Base-by-base conservation (phyloP, 64 coral and sea anemone genomes). In the Anthopleura sola region DNA sequence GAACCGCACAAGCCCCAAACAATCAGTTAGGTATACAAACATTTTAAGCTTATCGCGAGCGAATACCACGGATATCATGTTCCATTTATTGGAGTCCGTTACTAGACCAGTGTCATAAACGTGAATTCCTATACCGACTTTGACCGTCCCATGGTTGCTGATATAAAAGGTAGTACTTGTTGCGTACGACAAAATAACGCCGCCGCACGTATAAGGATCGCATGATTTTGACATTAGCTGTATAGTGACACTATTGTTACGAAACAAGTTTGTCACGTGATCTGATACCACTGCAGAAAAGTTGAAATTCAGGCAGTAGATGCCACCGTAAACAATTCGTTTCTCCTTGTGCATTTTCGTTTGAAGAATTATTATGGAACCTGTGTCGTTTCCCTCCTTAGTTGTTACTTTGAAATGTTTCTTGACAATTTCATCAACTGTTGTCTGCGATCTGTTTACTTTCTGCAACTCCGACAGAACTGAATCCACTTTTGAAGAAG, bases 151-250 rank as follows among this genome's bases (percentile, higher is more conserved):
- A 66, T 93, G 83, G 55, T 90, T 98, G 37, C 91, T 94, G 51
- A 98, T 84, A 64, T 94, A 98, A 84, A 98, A 76, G 12, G 92
- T 91, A 36, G 88, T 68, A 77, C 77, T 82, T 24, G 91, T 87
- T 14, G 95, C 84, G 78, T 94, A 94, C 38, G 95, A 98, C 34
- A 98, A 32, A 18, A 98, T 78, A 19, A 88, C 83, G 14, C 95
- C 95, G 53, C 95, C 95, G 79, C 95, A 98, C 0, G 69, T 21
- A 10, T 23, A 48, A 7, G 95, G 95, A 50, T 89, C 86, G 40
- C 95, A 98, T 9, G 92, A 91, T 82, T 88, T 90, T 0, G 90
- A 79, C 77, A 98, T 53, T 17, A 98, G 26, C 78, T 98, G 91
- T 3, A 98, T 85, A 17, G 95, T 98, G 18, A 94, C 60, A 49